A percentile compares a stretch with the other conserved stretches of the same genome.
These are phyloP conservation scores for Drosophila burlai DNA, from an alignment of 1,140 invertebrate species.

Conservation along the genomic window DNA sequence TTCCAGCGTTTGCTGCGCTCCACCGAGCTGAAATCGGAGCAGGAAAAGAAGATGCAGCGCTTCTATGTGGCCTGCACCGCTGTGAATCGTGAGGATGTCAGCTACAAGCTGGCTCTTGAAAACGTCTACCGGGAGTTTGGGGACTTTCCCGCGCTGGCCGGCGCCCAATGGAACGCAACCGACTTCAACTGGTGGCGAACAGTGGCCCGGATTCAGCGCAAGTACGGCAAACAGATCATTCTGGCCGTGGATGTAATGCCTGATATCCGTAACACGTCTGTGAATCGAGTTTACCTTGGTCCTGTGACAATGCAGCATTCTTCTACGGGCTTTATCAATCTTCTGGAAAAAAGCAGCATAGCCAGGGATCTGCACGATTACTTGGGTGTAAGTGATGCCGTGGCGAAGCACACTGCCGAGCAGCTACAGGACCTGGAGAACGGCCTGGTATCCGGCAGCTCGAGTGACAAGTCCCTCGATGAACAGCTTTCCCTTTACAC, in stretches of 20 bases:
- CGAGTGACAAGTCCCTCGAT: neutral
- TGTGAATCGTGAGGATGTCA: conserved; percentile 39
- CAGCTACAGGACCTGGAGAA: conserved; percentile 35
- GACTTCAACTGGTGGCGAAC: conserved; percentile 71
- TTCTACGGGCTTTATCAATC: neutral
- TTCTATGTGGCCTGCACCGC: conserved; percentile 63
- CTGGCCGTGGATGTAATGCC: conserved; percentile 56
- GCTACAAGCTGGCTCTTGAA: conserved; percentile 52
- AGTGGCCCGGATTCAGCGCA: conserved; percentile 58
- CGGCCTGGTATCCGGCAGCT: neutral
- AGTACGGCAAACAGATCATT: conserved; percentile 60
- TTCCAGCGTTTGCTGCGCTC: conserved; percentile 45
- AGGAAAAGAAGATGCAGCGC: conserved; percentile 60
- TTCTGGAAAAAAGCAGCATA: conserved; percentile 10
- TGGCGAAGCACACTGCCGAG: conserved; percentile 35
- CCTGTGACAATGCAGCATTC: conserved; percentile 13
- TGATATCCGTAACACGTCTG: conserved; percentile 54
- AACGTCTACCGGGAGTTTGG: conserved; percentile 59
- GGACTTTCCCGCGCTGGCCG: conserved; percentile 43
- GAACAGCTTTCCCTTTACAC: conserved; percentile 42
- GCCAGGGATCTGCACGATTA: conserved; percentile 31
- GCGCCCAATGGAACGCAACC: conserved; percentile 39
- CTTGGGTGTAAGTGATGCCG: conserved; percentile 20
- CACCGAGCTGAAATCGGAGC: conserved; percentile 13
- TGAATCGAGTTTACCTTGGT: conserved; percentile 58